These are phyloP conservation scores for Chaenocephalus aceratus DNA, from an alignment of 2,113 vertebrate genomes.

Conservation along the genomic window DNA sequence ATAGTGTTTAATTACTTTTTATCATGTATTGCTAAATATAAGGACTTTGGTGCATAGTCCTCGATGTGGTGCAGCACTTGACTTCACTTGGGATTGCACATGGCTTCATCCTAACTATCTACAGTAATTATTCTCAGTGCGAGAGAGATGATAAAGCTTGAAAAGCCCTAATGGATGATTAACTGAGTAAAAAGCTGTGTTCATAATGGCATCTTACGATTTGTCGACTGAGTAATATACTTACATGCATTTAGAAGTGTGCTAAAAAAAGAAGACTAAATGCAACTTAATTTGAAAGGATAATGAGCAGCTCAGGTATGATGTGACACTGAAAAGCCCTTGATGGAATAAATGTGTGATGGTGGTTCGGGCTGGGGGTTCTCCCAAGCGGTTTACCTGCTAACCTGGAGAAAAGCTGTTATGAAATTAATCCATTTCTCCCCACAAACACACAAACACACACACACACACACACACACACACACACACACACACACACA, in stretches of 20 bases:
- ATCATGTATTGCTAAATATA: not conserved
- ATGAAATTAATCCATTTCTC: slow-evolving; percentile 69
- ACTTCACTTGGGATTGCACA: not conserved
- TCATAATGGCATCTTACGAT: not conserved
- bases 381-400: slow-evolving; percentile 50
- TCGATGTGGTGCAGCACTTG: too few species aligned
- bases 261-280: slow-evolving; percentile 1
- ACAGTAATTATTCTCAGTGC: not conserved
- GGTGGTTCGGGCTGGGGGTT: not conserved
- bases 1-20: not conserved
- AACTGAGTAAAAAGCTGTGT: not conserved
- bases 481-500: too few species aligned
- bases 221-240: not conserved
- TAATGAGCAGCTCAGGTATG: slow-evolving; percentile 18
- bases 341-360: not conserved
- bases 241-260: not conserved
- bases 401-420: slow-evolving; percentile 43
- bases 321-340: slow-evolving; percentile 29
- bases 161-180: slow-evolving; percentile 5
- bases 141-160: not conserved
- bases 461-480: too few species aligned
- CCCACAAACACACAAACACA: slow-evolving; percentile 18
- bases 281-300: slow-evolving; percentile 35
- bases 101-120: not conserved
- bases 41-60: not conserved